A percentile compares a stretch with the other conserved stretches of the same genome.
These are phyloP conservation scores for Panurus biarmicus DNA, from an alignment of 2,113 vertebrate genomes.

Conservation along the genomic window DNA sequence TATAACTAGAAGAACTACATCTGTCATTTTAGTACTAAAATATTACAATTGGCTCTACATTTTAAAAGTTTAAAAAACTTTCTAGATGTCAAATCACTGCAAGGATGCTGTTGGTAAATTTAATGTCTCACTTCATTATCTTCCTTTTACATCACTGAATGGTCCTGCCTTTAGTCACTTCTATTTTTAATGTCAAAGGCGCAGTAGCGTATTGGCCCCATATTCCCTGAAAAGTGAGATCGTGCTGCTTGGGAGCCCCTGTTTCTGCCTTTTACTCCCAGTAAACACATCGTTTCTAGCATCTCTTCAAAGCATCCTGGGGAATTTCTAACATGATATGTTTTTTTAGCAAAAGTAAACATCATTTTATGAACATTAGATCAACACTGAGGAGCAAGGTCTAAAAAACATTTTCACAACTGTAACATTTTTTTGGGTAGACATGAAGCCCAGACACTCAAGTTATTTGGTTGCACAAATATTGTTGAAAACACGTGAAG, in stretches of 20 bases:
- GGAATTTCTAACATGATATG: neutral
- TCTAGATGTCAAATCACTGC: neutral
- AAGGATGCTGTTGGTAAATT: neutral
- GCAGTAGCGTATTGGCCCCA: neutral
- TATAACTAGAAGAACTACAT: constrained; percentile 34
- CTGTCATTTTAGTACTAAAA: constrained; percentile 25
- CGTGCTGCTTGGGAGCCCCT: neutral
- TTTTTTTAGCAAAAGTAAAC: neutral
- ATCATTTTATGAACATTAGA: neutral
- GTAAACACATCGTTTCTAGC: neutral
- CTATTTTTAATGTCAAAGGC: neutral
- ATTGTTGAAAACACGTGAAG: neutral
- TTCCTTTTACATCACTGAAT: neutral
- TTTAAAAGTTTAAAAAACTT: neutral
- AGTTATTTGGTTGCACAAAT: neutral
- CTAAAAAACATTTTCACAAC: neutral
- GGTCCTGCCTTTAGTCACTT: neutral
- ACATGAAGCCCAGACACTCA: neutral
- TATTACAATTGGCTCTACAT: constrained; percentile 1
- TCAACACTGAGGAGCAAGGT: neutral
- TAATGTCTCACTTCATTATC: neutral
- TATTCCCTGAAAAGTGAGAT: neutral
- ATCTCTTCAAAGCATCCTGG: neutral
- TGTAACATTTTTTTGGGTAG: neutral
- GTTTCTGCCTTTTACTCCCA: neutral